phyloP scores from a whole-genome alignment of 2,888 invertebrate genomes.

The Drosophila yooni region DNA sequence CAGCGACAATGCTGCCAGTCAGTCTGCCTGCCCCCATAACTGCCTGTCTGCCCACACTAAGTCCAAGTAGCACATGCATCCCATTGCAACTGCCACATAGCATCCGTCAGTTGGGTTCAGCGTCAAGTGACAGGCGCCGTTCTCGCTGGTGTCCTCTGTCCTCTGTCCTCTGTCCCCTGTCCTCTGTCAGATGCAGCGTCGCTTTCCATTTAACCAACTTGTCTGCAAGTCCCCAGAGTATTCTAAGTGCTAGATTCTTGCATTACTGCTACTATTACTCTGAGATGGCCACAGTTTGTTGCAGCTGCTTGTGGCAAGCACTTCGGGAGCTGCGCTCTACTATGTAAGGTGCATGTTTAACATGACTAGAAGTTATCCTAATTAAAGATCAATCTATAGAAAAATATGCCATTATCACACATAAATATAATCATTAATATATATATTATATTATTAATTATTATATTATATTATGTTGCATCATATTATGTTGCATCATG shows the following conservation, averaged over 20 bases:
- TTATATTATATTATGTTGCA: neutral
- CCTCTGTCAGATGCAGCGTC: conserved; percentile 3
- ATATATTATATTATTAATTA: neutral
- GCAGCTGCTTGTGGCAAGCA: conserved; percentile 19
- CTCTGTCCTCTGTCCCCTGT: neutral
- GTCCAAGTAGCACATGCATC: conserved; percentile 34
- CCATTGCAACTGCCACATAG: conserved; percentile 31
- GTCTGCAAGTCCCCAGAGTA: conserved; percentile 31
- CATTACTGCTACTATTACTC: neutral
- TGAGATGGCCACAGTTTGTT: neutral
- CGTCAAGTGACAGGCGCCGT: conserved; percentile 37
- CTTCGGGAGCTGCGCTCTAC: neutral
- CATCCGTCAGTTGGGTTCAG: conserved; percentile 41
- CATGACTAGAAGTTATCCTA: neutral
- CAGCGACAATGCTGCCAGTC: conserved; percentile 19
- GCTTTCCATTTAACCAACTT: conserved; percentile 19
- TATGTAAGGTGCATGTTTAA: neutral
- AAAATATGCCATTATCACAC: neutral
- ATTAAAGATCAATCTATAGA: neutral
- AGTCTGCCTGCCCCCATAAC: neutral
- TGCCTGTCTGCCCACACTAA: conserved; percentile 17
- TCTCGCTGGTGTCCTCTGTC: conserved; percentile 5
- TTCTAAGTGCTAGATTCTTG: conserved; percentile 15
- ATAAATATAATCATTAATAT: neutral
- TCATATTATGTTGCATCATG: neutral